Conservation (phyloP, 2,113 vertebrate genomes). For the Jacana jacana region DNA sequence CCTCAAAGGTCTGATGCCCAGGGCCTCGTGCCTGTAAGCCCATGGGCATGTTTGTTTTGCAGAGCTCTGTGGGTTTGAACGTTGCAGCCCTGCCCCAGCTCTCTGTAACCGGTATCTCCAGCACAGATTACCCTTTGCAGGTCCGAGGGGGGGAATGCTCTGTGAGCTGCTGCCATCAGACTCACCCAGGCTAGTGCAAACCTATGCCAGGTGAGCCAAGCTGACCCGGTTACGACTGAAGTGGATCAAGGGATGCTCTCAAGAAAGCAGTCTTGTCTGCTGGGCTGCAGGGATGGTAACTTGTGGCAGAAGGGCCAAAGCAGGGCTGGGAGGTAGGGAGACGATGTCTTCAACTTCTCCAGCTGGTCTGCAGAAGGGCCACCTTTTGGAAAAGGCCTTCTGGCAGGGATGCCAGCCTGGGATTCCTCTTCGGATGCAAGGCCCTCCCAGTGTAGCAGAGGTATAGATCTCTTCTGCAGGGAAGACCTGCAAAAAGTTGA, state of each 20-base stretch:
- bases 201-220: background rate
- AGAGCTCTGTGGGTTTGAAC: background rate
- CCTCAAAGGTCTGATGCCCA: background rate
- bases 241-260: background rate
- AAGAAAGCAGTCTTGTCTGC: background rate
- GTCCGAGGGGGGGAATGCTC: background rate
- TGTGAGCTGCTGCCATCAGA: background rate
- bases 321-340: background rate
- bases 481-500: background rate
- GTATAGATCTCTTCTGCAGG: no score
- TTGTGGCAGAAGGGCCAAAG: background rate
- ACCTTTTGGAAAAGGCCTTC: rapidly evolving
- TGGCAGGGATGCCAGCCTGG: background rate
- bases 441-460: background rate
- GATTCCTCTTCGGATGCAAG: background rate
- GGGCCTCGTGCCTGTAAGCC: background rate
- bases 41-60: background rate
- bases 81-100: background rate
- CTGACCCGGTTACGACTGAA: background rate
- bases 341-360: rapidly evolving
- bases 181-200: background rate
- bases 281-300: background rate
- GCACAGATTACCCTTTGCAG: background rate
- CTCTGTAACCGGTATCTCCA: background rate
- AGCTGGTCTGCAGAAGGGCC: background rate